These are phyloP conservation scores for Acridotheres tristis DNA, from an alignment of 2,797 vertebrate genomes.

Conservation along the genomic window DNA sequence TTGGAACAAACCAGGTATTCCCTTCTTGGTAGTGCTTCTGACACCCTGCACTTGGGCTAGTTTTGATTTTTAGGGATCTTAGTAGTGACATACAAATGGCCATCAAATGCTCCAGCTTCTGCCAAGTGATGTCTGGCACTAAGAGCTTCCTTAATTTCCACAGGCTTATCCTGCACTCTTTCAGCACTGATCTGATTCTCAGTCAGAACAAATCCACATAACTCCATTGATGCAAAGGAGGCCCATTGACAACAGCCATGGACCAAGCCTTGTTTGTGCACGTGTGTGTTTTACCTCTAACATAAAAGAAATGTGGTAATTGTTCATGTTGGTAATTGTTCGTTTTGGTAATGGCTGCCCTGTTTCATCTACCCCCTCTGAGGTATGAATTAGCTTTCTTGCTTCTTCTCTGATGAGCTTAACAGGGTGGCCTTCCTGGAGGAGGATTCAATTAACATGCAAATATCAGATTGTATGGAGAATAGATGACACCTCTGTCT, in stretches of 20 bases:
- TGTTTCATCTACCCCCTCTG: background rate
- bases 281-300: background rate
- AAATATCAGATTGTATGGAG: slow-evolving; percentile 51
- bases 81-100: fast-evolving
- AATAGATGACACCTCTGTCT: slow-evolving; percentile 45
- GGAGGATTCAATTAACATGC: slow-evolving; percentile 65
- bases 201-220: background rate
- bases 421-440: slow-evolving; percentile 3
- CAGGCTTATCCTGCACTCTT: background rate
- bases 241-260: background rate
- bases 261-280: background rate
- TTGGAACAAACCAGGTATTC: background rate
- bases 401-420: slow-evolving; percentile 42
- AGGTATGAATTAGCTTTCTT: slow-evolving; percentile 34
- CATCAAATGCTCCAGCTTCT: background rate
- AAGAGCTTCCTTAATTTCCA: background rate
- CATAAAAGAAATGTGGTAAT: background rate
- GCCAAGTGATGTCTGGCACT: fast-evolving
- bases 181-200: fast-evolving
- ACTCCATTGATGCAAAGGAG: background rate
- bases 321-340: background rate
- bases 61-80: background rate
- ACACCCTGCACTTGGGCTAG: background rate
- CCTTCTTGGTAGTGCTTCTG: background rate
- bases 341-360: background rate